Evolutionary conservation across 1,140 invertebrate species (phyloP), one percentile per base, ranked within the genome.

Genomic region (Aphidius ervi): DNA sequence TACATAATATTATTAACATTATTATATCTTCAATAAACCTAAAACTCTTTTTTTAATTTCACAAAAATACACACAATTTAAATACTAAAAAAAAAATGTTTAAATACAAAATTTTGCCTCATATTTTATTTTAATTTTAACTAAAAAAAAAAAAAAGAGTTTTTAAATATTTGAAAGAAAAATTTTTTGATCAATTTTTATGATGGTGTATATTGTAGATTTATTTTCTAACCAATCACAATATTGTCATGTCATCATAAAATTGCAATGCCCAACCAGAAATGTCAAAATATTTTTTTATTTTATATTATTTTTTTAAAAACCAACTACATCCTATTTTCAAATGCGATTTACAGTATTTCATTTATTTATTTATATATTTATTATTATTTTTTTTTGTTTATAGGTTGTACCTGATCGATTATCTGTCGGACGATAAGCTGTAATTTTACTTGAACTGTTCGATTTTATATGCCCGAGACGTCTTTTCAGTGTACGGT

Each of bases 231-330:
- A 37, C 53, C 52, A 62, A 64, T 64, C 58, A 68, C 61, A 58
- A 67, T 31, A 67, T 63, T 63, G 64, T 64, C 65, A 67, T 54
- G 65, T 68, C 65, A 68, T 64, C 61, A 59, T 49, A 49, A 63
- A 58, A 65, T 64, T 61, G 63, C 56, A 43, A 41, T 10, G 52
- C 41, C 41, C 52, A 54, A 41, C 6, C 52, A 20, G 16, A 54
- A n/a, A 37, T 40, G 37, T n/a, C 23, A 31, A 31, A 31, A 31
- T 31, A 16, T 16, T 16, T 16, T 16, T 16, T 16, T 16, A 0
- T 16, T 52, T 37, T n/a, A 39, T 52, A 39, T 52, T 39, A 39
- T 54, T 54, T 54, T 20, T 10, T 1, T 41, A 10, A 5, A 9
- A 6, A 6, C 31, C 49, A 7, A 20, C 6, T 48, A 52, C 31